These are phyloP conservation scores for Scolopax rusticola DNA, from an alignment of 2,797 vertebrate genomes.

Conservation along the genomic window DNA sequence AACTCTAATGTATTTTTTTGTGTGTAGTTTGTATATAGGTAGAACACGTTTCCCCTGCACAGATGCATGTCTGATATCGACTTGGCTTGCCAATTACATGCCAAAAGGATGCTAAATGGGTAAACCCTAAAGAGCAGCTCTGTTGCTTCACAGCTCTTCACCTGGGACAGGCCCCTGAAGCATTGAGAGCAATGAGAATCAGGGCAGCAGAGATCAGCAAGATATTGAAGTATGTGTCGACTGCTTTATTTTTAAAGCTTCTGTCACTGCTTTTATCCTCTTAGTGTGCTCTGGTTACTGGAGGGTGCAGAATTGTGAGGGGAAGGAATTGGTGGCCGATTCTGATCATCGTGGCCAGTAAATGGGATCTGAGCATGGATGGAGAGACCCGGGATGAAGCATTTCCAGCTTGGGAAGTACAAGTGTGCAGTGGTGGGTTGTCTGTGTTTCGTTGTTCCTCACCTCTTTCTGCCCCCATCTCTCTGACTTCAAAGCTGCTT, in stretches of 20 bases:
- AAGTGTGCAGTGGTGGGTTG: not conserved
- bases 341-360: not conserved
- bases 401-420: not conserved
- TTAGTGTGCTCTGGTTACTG: not conserved
- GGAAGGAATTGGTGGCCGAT: not conserved
- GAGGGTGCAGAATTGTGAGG: not conserved
- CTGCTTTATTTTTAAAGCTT: not conserved
- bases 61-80: not conserved
- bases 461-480: not conserved
- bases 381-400: not conserved
- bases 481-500: not conserved
- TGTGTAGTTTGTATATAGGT: not conserved
- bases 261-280: not conserved
- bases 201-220: not conserved
- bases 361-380: not conserved
- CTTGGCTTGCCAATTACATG: not conserved
- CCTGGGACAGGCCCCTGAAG: not conserved
- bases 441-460: not conserved
- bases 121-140: not conserved
- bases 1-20: not conserved
- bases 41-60: not conserved
- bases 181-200: not conserved
- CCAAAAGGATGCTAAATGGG: not conserved
- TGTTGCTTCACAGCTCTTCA: not conserved
- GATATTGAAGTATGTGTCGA: not conserved